Base-by-base conservation (phyloP, 2,797 vertebrate genomes). In the Trachurus trachurus region DNA sequence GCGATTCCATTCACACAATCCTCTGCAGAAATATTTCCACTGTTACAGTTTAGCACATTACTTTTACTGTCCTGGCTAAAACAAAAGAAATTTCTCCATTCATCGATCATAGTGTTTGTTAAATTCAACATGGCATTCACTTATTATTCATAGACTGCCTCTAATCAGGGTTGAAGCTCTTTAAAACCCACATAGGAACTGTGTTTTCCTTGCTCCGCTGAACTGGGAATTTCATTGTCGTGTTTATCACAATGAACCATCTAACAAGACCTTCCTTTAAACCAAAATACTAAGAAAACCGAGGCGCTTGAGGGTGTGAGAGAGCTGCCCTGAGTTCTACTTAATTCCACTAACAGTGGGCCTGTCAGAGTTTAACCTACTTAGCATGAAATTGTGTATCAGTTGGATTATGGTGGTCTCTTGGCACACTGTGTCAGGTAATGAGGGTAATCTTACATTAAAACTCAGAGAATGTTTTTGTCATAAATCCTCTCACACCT, bases 391-490 rank as follows among this genome's bases (percentile, higher is more conserved):
- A 79, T 71, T 89, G 60, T 81, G 66, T 76, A 65, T 75, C 17
- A 52, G 71, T 26, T 44, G 56, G 71, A 83, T 88, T 80, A 77
- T 73, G 62, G 47, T 42, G 26, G 31, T 74, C 42, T 70, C 60
- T 40, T n/a, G 64, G 42, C 61, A 49, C 26, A 58, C 40, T 16
- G 22, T 22, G 29, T 31, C 68, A 69, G 53, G 56, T 84, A 86
- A 88, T 83, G 80, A 87, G 88, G 80, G 40, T 90, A 89, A 89
- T 92, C 87, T 88, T 29, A 76, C 70, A 59, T 69, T 66, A 71
- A 84, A 80, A 71, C 72, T 71, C 45, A 54, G 59, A 66, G 50
- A 82, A 29, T 65, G 56, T 53, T 66, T 80, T 82, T 69, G 47
- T 76, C 59, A 39, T 47, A 80, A 91, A 87, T 87, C 78, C 54